Percentiles rank a stretch among this genome's conserved stretches.
Evolutionary conservation across 2,113 vertebrate species (phyloP).

Genomic region (Tetrao urogallus): DNA sequence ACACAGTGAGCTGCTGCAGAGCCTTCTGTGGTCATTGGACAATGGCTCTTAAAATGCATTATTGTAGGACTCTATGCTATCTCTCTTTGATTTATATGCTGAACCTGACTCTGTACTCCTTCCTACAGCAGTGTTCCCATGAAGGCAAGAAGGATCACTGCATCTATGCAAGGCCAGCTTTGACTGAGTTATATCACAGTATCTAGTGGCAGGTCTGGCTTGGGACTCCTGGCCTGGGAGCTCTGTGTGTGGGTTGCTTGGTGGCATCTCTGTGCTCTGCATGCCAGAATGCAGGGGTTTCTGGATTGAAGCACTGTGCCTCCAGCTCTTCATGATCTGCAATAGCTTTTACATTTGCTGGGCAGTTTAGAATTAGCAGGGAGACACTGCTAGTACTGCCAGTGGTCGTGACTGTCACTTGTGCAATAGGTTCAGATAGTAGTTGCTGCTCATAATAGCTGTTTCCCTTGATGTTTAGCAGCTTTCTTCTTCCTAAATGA

Average conservation of each 20-base stretch:
- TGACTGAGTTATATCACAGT: accelerated
- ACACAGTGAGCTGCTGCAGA: neutral
- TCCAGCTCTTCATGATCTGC: neutral
- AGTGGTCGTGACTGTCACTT: neutral
- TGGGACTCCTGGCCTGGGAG: neutral
- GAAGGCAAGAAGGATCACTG: neutral
- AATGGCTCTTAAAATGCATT: neutral
- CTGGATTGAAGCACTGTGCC: accelerated
- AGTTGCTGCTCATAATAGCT: neutral
- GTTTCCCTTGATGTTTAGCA: neutral
- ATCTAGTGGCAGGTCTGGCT: neutral
- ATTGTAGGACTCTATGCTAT: neutral
- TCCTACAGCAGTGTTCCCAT: neutral
- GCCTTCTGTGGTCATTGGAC: neutral
- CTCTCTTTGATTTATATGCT: neutral
- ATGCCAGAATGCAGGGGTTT: neutral
- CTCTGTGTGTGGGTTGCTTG: accelerated
- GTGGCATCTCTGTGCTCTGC: accelerated
- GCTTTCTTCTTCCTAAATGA: neutral
- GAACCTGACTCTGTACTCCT: neutral
- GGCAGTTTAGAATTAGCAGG: neutral
- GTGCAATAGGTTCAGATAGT: too few relatives aligned
- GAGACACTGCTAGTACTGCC: neutral
- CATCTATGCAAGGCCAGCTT: neutral
- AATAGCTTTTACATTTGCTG: neutral